Conservation (phyloP, 2,797 vertebrate genomes). For the Prionace glauca region DNA sequence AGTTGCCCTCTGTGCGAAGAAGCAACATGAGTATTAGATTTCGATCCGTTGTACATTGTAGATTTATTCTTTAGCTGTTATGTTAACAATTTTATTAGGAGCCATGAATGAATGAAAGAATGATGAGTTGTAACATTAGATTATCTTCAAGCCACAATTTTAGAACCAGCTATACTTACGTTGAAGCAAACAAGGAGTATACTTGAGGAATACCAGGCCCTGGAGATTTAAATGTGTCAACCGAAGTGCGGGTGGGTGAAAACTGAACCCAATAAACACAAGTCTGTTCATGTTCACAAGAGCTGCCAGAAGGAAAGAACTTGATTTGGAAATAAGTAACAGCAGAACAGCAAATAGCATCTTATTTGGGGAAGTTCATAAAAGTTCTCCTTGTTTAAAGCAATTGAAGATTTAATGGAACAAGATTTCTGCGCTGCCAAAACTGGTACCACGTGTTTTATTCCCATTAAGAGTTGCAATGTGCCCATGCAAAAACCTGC, state of each 20-base stretch:
- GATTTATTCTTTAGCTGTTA: not conserved
- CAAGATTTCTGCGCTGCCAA: not conserved
- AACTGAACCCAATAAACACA: not conserved
- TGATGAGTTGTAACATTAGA: not conserved
- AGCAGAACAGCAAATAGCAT: not conserved
- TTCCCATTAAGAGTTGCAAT: not conserved
- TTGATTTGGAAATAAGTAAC: conserved; percentile 19
- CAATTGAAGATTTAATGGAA: not conserved
- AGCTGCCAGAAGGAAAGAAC: not conserved
- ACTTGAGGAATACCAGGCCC: not conserved
- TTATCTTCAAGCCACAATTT: not conserved
- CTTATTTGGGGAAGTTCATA: not conserved
- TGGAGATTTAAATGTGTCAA: not conserved
- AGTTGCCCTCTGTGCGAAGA: not conserved
- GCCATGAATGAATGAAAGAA: not conserved
- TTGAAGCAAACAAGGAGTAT: not conserved
- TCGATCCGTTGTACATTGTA: not conserved
- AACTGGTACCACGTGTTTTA: not conserved
- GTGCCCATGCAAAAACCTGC: not conserved
- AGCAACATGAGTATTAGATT: not conserved
- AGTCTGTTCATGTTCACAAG: not conserved
- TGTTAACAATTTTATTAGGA: not conserved
- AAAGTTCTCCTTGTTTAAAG: not conserved
- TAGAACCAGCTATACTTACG: not conserved
- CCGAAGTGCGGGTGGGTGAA: not conserved